Evolutionary conservation across 35 echinoderm and acorn worm genomes (phyloP).

Genomic region (Lytechinus pictus): DNA sequence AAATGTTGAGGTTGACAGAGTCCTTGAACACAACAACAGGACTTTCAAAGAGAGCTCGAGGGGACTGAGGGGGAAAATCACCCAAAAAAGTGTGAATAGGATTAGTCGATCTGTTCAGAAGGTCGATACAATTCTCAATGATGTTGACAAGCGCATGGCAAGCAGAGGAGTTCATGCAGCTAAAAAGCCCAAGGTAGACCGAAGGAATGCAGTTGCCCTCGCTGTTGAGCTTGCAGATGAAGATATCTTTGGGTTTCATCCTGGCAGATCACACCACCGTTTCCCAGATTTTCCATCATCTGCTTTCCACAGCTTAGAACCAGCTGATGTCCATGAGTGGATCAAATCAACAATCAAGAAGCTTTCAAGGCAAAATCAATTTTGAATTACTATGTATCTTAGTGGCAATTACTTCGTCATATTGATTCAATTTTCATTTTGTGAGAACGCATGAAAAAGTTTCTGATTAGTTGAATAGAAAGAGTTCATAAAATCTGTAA

Average conservation of each 20-base stretch:
- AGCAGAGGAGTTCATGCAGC: not conserved
- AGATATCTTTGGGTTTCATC: slow-evolving; percentile 41
- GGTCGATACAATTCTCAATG: slow-evolving; percentile 23
- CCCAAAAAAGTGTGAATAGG: slow-evolving; percentile 44
- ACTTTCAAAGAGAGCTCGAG: slow-evolving; percentile 56
- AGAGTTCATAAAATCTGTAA: too few relatives aligned
- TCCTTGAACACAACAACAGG: slow-evolving; percentile 64
- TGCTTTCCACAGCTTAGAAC: not conserved
- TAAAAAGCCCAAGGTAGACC: slow-evolving; percentile 27
- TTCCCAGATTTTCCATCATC: slow-evolving; percentile 51
- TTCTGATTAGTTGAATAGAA: too few relatives aligned
- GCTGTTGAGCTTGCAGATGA: slow-evolving; percentile 16
- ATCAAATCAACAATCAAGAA: slow-evolving; percentile 10
- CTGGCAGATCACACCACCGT: slow-evolving; percentile 44
- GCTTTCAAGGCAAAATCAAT: not conserved
- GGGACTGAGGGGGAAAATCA: slow-evolving; percentile 57
- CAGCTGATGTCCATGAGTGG: not conserved
- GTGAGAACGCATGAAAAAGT: too few relatives aligned
- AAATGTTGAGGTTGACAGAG: slow-evolving; percentile 64
- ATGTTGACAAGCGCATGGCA: not conserved
- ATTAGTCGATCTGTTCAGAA: slow-evolving; percentile 41
- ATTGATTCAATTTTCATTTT: too few relatives aligned
- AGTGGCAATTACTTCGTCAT: too few relatives aligned
- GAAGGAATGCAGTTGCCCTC: slow-evolving; percentile 1
- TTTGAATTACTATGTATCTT: too few relatives aligned